Evolutionary conservation across 2,797 vertebrate genomes (phyloP).

Genomic region (Spinus olivaceus): DNA sequence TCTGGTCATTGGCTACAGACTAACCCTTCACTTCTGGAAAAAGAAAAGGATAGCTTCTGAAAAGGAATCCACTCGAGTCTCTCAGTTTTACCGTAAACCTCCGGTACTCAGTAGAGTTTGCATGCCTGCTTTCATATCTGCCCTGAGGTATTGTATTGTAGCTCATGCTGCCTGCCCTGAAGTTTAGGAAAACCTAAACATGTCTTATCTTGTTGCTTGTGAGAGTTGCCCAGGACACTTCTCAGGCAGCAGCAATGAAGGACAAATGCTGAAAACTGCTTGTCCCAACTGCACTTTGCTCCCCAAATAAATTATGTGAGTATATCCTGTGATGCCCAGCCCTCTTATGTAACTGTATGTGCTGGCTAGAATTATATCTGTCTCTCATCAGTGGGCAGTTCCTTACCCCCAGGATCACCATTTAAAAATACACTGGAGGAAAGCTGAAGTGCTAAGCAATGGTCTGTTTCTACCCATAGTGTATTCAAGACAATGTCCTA

Average conservation of each 20-base stretch:
- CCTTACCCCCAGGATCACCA: background rate
- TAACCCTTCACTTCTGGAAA: constrained; percentile 57
- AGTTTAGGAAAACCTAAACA: constrained; percentile 11
- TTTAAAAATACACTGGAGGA: background rate
- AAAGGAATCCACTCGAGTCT: constrained; percentile 33
- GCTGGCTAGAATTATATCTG: constrained; percentile 13
- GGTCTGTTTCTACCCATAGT: background rate
- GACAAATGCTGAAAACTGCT: constrained; percentile 6
- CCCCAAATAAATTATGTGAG: background rate
- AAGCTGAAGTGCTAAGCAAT: background rate
- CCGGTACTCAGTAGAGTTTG: constrained; percentile 48
- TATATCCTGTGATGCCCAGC: constrained; percentile 32
- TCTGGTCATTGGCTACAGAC: constrained; percentile 53
- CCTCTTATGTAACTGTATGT: background rate
- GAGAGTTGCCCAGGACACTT: background rate
- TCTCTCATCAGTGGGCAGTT: background rate
- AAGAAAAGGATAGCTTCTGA: constrained; percentile 61
- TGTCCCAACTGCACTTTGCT: constrained; percentile 11
- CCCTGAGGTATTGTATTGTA: constrained; percentile 45
- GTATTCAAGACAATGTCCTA: background rate
- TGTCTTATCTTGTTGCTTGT: background rate
- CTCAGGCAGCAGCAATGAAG: background rate
- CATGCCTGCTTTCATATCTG: background rate
- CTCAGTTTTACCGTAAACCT: constrained; percentile 39
- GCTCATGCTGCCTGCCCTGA: background rate